A percentile compares a stretch with the other conserved stretches of the same genome.
Evolutionary conservation across 2,113 vertebrate species (phyloP).

Genomic region (Epinephelus lanceolatus): DNA sequence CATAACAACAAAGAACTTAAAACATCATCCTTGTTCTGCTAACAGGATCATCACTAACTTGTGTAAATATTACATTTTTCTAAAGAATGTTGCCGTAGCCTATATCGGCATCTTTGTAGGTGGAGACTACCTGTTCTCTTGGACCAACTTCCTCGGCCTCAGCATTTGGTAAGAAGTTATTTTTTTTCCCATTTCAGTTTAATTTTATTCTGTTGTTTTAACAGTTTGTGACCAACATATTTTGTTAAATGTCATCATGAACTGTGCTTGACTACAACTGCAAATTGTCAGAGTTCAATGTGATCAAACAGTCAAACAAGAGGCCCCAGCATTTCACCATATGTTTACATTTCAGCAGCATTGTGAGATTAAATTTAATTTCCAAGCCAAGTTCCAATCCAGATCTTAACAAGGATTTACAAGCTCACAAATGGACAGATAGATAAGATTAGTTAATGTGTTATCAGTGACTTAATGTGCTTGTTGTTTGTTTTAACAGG

Average conservation of each 20-base stretch:
- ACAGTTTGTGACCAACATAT: not conserved
- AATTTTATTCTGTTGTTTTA: not conserved
- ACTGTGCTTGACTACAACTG: not conserved
- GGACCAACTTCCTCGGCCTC: slow-evolving; percentile 92
- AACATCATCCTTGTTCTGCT: not conserved
- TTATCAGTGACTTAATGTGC: not conserved
- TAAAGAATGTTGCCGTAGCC: slow-evolving; percentile 92
- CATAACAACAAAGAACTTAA: not conserved
- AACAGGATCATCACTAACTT: not conserved
- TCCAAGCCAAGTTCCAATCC: not conserved
- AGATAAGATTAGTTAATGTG: not conserved
- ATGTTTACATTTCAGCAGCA: not conserved
- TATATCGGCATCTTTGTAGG: slow-evolving; percentile 93
- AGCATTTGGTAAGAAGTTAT: slow-evolving; percentile 91
- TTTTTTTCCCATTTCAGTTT: not conserved
- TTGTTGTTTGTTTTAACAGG: not conserved
- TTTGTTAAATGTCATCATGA: not conserved
- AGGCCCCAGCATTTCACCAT: not conserved
- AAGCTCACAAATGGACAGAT: not conserved
- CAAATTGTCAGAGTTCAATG: not conserved
- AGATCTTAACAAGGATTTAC: not conserved
- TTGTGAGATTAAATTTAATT: not conserved
- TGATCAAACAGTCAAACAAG: not conserved
- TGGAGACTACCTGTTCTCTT: slow-evolving; percentile 93
- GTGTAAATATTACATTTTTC: slow-evolving; percentile 15